Base-by-base conservation (phyloP, 2,113 vertebrate genomes). In the Pelusios castaneus region DNA sequence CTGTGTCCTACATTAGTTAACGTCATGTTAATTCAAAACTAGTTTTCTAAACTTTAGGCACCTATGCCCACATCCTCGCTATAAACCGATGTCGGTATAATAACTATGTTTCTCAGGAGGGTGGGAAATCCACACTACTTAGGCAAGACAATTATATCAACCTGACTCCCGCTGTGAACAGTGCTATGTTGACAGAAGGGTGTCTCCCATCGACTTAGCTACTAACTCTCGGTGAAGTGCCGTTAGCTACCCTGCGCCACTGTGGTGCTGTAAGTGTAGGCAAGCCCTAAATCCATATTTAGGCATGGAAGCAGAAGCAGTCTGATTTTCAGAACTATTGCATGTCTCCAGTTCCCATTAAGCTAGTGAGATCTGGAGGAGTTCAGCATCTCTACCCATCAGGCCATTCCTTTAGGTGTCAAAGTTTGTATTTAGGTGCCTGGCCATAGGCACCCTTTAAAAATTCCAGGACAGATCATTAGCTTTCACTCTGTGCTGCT, bases 1-100 rank as follows among this genome's bases (percentile, higher is more conserved):
- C 80, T 93, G 55, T 82, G 94, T 82, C 75, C 51, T 92, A 92
- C 78, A 83, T 93, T 91, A 83, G n/a, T 82, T 52, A 45, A 84
- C 89, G 85, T 47, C 60, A 29, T 63, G 27, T 81, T 92, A 80
- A 89, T 95, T 93, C 84, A 83, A 91, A 87, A 76, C 60, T 63
- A 81, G 24, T 56, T 95, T 52, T 16, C 67, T 12, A 55, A 78
- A 92, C 79, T 70, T 14, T 51, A 25, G 24, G 25, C 25, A 27
- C 56, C 25, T 58, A 27, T 8, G 56, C 25, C 56, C 24, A 27
- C 9, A 8, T 56, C 25, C 29, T 27, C 56, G 29, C 25, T 58
- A 27, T 29, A 29, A 58, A 58, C 24, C 10, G 10, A 27, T 56
- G 55, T 56, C 25, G 4, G 24, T 56, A 27, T 56, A 56, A 56